A percentile compares a stretch with the other conserved stretches of the same genome.
Evolutionary conservation across 2,113 vertebrate genomes (phyloP).

Genomic region (Poeciliopsis prolifica): DNA sequence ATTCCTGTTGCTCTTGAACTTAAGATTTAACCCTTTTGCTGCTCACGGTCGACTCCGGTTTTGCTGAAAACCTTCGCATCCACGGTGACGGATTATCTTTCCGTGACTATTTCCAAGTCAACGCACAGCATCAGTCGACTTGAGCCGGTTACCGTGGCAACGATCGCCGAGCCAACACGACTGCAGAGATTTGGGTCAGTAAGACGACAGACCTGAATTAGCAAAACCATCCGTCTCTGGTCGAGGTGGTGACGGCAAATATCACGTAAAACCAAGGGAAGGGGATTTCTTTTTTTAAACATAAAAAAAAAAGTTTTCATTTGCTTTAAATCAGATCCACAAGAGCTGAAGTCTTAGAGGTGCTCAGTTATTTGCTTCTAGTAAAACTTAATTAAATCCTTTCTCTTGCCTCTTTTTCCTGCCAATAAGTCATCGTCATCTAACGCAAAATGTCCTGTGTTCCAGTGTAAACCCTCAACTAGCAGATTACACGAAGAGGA

Average conservation of each 20-base stretch:
- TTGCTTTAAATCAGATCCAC: too few relatives aligned
- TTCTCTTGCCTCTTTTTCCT: too few relatives aligned
- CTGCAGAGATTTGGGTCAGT: slow-evolving; percentile 59
- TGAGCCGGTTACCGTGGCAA: slow-evolving; percentile 46
- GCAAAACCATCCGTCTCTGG: slow-evolving; percentile 61
- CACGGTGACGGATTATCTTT: slow-evolving; percentile 24
- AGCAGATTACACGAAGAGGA: too few relatives aligned
- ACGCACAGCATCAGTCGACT: slow-evolving; percentile 7
- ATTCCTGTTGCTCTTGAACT: neutral
- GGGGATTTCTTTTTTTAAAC: neutral
- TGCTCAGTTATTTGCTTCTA: too few relatives aligned
- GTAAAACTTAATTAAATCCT: too few relatives aligned
- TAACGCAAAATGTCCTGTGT: too few relatives aligned
- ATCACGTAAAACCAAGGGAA: neutral
- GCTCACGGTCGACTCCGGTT: neutral
- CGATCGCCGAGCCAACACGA: slow-evolving; percentile 28
- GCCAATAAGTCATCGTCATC: too few relatives aligned
- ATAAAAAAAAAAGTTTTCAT: neutral
- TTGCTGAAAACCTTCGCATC: neutral
- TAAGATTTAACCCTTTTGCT: neutral
- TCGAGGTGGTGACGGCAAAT: slow-evolving; percentile 3
- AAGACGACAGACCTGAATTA: slow-evolving; percentile 46
- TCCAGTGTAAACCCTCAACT: too few relatives aligned
- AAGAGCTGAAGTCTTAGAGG: too few relatives aligned
- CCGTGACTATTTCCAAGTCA: slow-evolving; percentile 13